Base-by-base conservation (phyloP, 2,113 vertebrate species). In the Siphamia tubifer region DNA sequence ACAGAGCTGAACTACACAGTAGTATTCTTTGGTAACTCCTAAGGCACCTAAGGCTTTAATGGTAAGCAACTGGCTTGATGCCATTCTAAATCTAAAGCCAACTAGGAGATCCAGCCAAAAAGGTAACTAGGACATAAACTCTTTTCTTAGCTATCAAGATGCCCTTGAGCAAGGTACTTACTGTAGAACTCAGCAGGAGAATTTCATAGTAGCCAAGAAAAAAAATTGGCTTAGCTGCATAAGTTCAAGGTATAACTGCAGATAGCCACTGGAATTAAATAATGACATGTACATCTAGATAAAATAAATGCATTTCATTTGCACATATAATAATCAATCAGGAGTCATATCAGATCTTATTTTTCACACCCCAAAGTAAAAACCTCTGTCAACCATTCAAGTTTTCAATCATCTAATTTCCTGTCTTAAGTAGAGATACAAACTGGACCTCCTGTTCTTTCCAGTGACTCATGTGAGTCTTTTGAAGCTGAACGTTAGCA, bases 351-450 rank as follows among this genome's bases (percentile, higher is more conserved):
- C 34, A 40, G n/a, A 31, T 64, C 12, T 31, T 8, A 8, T 55
- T 79, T 63, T 63, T n/a, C 40, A 67, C 31, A 5, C 58, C 44
- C 35, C 6, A 13, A 54, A 42, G 53, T 32, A 8, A 53, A 40
- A 19, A 56, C 16, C 21, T 62, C 42, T 25, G 20, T 23, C 20
- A 65, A 71, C 49, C 52, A 61, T 64, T 52, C 65, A 65, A 4
- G 3, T 65, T 53, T 38, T 81, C 34, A 20, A 34, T 72, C 68
- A 69, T 73, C 48, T 40, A 31, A 48, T 65, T 67, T 67, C 75
- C 34, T 69, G 52, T 67, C 24, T 70, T 15, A 23, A 25, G 31
- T 36, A 63, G 66, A n/a, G 5, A 64, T 61, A 21, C 35, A 25
- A 16, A 3, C 9, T 55, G 24, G 27, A 16, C 31, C 35, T 51